Percentiles rank a stretch among this genome's conserved stretches.
Conservation (phyloP, 2,797 vertebrate genomes). For the Denticeps clupeoides region DNA sequence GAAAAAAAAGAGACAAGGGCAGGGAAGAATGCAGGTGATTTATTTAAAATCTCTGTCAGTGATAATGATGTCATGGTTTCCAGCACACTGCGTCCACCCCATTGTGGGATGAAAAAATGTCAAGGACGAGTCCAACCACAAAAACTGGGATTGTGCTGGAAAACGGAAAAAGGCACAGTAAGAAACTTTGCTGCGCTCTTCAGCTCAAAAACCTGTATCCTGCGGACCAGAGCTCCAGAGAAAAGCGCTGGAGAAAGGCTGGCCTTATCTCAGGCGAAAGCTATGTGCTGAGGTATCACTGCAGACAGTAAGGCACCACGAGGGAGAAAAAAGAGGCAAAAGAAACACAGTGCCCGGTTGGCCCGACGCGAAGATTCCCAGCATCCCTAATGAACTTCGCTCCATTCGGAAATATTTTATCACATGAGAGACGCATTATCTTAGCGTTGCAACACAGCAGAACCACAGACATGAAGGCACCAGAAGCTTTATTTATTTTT, state of each 20-base stretch:
- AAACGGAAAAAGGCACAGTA: constrained; percentile 71
- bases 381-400: constrained; percentile 73
- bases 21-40: constrained; percentile 80
- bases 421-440: constrained; percentile 84
- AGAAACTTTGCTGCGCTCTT: constrained; percentile 65
- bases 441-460: constrained; percentile 65
- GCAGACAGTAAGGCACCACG: constrained; percentile 93
- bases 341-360: constrained; percentile 49
- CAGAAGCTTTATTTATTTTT: constrained; percentile 48
- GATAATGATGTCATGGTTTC: constrained; percentile 96
- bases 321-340: constrained; percentile 44
- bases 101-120: constrained; percentile 89
- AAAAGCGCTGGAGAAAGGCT: constrained; percentile 46
- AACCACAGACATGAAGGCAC: constrained; percentile 91
- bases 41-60: constrained; percentile 80
- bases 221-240: constrained; percentile 66
- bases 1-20: constrained; percentile 45
- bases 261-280: constrained; percentile 90
- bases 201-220: constrained; percentile 73
- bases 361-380: constrained; percentile 57
- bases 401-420: constrained; percentile 80
- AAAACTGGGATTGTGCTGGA: constrained; percentile 75
- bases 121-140: constrained; percentile 89
- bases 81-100: constrained; percentile 81
- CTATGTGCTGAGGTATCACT: constrained; percentile 94